These are phyloP conservation scores for Austrolebias charrua DNA, from an alignment of 2,797 vertebrate species.

Conservation along the genomic window DNA sequence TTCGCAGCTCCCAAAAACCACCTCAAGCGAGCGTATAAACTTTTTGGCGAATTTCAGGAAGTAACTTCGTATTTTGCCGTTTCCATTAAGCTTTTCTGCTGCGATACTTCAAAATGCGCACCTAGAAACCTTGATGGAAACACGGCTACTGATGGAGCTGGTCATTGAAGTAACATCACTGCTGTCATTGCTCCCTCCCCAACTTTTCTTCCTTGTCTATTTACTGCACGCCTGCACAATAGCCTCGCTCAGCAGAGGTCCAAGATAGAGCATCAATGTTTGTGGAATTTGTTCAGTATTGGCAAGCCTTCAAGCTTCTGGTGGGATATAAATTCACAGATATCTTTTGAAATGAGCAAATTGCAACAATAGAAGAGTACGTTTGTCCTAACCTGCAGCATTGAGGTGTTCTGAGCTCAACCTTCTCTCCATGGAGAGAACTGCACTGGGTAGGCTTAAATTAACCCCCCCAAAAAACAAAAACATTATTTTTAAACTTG, in stretches of 20 bases:
- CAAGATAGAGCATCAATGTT: constrained; percentile 43
- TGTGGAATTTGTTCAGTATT: not conserved
- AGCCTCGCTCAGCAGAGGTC: constrained; percentile 65
- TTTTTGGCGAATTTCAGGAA: too few relatives aligned
- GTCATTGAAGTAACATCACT: constrained; percentile 56
- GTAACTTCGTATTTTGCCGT: too few relatives aligned
- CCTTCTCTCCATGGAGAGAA: not conserved
- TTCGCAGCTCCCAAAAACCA: too few relatives aligned
- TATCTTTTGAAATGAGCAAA: not conserved
- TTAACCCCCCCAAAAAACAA: too few relatives aligned
- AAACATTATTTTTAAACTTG: too few relatives aligned
- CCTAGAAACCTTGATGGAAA: too few relatives aligned
- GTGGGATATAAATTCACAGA: constrained; percentile 18
- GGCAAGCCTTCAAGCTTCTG: not conserved
- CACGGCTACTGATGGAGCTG: constrained; percentile 51
- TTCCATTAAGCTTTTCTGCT: too few relatives aligned
- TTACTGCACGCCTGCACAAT: constrained; percentile 62
- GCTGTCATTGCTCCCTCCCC: constrained; percentile 32
- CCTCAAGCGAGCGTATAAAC: too few relatives aligned
- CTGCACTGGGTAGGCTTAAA: too few relatives aligned
- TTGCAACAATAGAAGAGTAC: too few relatives aligned
- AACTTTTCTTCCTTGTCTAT: constrained; percentile 55
- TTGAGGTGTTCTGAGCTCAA: not conserved
- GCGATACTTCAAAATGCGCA: too few relatives aligned
- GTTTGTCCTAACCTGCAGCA: not conserved